Evolutionary conservation across 2,797 vertebrate species (phyloP).

Genomic region (Sparus aurata): DNA sequence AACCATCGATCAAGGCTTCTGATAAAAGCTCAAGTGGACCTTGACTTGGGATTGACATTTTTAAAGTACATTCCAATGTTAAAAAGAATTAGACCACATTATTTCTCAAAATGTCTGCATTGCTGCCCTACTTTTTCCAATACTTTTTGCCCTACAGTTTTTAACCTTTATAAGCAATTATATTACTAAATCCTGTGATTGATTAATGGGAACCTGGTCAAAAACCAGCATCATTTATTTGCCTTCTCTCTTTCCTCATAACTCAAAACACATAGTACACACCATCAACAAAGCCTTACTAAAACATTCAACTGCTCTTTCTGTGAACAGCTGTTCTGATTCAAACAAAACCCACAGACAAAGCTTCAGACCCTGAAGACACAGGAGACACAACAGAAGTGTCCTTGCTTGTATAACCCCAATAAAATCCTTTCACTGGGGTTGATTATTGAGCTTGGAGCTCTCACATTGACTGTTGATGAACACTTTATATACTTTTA

Average conservation of each 20-base stretch:
- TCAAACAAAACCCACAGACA: constrained; percentile 17
- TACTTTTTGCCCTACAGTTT: too few relatives aligned
- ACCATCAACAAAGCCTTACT: constrained; percentile 12
- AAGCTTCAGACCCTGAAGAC: constrained; percentile 25
- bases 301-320: constrained; percentile 26
- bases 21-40: background rate
- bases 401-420: background rate
- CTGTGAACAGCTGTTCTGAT: constrained; percentile 15
- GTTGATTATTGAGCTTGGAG: constrained; percentile 36
- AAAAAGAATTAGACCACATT: background rate
- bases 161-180: background rate
- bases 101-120: background rate
- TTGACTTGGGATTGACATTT: background rate
- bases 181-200: background rate
- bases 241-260: background rate
- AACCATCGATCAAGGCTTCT: background rate
- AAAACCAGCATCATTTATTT: background rate
- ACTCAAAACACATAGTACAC: constrained; percentile 10
- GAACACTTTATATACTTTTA: background rate
- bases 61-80: background rate
- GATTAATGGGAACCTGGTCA: too few relatives aligned
- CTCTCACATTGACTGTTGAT: constrained; percentile 1
- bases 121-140: background rate
- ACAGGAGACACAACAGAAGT: constrained; percentile 5
- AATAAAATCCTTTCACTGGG: constrained; percentile 29